Base-by-base conservation (phyloP, 2,797 vertebrate genomes). In the Artibeus jamaicensis region DNA sequence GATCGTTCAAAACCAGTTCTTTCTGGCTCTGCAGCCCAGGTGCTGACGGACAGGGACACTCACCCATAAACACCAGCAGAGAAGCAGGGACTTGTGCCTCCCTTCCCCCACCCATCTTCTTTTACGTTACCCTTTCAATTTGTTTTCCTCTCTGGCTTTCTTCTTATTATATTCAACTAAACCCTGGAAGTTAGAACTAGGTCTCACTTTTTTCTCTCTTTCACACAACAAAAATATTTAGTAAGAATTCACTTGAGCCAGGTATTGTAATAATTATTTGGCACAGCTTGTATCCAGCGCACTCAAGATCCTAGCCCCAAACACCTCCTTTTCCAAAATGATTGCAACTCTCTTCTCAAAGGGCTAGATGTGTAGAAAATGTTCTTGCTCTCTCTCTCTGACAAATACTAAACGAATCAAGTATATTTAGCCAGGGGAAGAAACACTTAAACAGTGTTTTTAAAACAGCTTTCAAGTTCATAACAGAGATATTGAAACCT, bases 401-500 rank as follows among this genome's bases (percentile, higher is more conserved):
- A 92, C 32, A 97, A 93, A 97, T 89, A 65, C 83, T 91, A 67
- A 92, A 57, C 59, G 82, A 95, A 95, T 88, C 89, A 73, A 91
- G 84, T 95, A 96, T 78, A 95, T 94, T 96, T 95, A 89, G 91
- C 90, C 77, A 26, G 78, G 2, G 3, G 88, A 96, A 89, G 55
- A 90, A 68, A 93, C 94, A 94, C 86, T 78, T 70, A 53, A 94
- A 67, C 67, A 65, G 79, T 95, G 95, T 94, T 97, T 95, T 96
- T 79, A 84, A 97, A 95, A 95, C 83, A 82, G 76, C 82, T 93
- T 97, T 97, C 85, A 82, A 87, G 95, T 94, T 97, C 89, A 82
- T 95, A 95, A 77, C 86, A 91, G 96, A 96, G 92, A 95, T 93
- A 94, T 74, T 78, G 59, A 96, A 97, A 89, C 12, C 86, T 86